Conservation (phyloP, 2,797 vertebrate genomes). For the Onychomys torridus region DNA sequence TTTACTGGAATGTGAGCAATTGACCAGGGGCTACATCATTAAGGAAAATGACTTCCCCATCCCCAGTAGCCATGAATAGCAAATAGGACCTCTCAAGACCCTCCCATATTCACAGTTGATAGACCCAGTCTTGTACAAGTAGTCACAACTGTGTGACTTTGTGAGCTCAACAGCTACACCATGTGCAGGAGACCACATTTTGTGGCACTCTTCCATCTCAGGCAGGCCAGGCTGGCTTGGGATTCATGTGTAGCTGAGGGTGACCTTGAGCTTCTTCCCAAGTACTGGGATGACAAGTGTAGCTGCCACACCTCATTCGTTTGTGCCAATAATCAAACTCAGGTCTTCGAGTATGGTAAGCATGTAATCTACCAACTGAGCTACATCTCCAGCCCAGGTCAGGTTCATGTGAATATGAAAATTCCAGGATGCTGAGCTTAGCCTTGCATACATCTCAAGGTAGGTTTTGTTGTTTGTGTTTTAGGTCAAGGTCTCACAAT, state of each 20-base stretch:
- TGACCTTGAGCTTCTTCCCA: background rate
- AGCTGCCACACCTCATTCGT: background rate
- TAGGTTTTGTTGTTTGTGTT: background rate
- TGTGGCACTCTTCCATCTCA: too few species aligned
- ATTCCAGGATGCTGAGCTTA: background rate
- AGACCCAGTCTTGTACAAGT: background rate
- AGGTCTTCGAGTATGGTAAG: too few species aligned
- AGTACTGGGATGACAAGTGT: background rate
- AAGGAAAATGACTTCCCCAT: background rate
- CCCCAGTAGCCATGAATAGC: background rate
- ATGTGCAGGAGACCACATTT: background rate
- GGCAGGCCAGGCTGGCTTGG: background rate
- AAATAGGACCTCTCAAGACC: too few species aligned
- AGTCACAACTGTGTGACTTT: background rate
- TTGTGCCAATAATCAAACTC: background rate
- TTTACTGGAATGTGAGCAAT: background rate
- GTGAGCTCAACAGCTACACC: background rate
- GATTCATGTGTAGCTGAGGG: background rate
- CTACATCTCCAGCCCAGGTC: background rate
- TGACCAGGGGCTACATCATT: background rate
- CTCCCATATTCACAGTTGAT: background rate
- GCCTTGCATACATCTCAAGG: rapidly evolving
- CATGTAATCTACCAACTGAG: background rate
- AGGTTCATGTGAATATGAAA: background rate
- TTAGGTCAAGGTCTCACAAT: background rate